Percentiles rank a stretch among this genome's conserved stretches.
Conservation (phyloP, 2,888 invertebrate species). For the Machimus rusticus region DNA sequence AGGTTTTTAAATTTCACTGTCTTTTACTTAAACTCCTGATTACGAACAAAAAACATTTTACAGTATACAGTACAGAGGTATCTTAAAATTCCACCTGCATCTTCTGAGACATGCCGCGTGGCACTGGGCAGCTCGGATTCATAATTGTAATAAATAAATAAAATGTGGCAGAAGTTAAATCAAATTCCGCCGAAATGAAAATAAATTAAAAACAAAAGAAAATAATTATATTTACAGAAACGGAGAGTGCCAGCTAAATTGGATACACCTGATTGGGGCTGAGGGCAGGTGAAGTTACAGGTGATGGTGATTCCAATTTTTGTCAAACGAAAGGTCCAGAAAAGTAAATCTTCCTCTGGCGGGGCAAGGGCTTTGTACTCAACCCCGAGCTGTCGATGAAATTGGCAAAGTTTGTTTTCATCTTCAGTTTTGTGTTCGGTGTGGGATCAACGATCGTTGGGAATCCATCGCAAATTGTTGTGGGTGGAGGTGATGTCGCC, state of each 20-base stretch:
- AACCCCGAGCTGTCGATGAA: conserved; percentile 59
- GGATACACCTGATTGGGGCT: not conserved
- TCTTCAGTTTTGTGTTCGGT: conserved; percentile 49
- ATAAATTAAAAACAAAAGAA: conserved; percentile 19
- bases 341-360: conserved; percentile 61
- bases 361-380: conserved; percentile 60
- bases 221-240: conserved; percentile 10
- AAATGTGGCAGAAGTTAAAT: not conserved
- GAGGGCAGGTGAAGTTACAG: not conserved
- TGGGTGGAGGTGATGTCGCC: conserved; percentile 17
- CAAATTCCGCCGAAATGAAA: not conserved
- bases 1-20: not conserved
- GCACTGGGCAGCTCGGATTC: conserved; percentile 10
- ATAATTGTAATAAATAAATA: conserved; percentile 9
- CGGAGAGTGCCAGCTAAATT: not conserved
- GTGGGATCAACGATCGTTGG: conserved; percentile 46
- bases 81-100: not conserved
- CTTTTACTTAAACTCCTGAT: not conserved
- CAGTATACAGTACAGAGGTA: conserved; percentile 10
- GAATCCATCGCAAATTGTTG: conserved; percentile 30
- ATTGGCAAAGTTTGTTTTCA: conserved; percentile 56
- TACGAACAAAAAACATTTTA: not conserved
- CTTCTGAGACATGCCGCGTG: not conserved
- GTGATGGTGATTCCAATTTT: not conserved
- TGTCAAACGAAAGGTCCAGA: conserved; percentile 60